Percentiles rank a stretch among this genome's conserved stretches.
phyloP scores from a whole-genome alignment of 92 coral and sea anemone genomes.

The Porites divaricata region DNA sequence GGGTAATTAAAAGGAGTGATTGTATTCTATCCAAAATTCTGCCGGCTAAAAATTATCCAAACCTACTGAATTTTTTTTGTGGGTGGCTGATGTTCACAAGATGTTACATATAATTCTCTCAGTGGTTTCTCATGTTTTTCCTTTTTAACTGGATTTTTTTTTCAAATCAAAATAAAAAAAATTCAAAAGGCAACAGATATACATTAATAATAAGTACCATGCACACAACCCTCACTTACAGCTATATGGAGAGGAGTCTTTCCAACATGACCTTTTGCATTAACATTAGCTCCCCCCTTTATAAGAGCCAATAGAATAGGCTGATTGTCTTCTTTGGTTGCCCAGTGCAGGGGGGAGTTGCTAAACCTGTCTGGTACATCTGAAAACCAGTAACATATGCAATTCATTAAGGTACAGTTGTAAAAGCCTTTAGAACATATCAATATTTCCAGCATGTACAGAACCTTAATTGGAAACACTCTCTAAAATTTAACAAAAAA shows the following conservation, averaged over 20 bases:
- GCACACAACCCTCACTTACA: slow-evolving; percentile 50
- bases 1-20: too few relatives aligned
- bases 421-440: too few relatives aligned
- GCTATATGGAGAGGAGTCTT: slow-evolving; percentile 94
- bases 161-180: too few relatives aligned
- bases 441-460: too few relatives aligned
- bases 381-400: slow-evolving; percentile 4
- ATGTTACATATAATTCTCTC: not conserved
- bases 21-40: too few relatives aligned
- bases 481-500: too few relatives aligned
- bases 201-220: too few relatives aligned
- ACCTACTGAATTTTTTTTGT: too few relatives aligned
- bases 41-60: too few relatives aligned
- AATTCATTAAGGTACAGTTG: too few relatives aligned
- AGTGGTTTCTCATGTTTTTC: not conserved
- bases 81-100: not conserved
- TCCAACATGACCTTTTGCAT: slow-evolving; percentile 83
- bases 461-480: too few relatives aligned
- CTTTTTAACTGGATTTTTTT: not conserved
- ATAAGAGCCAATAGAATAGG: slow-evolving; percentile 84
- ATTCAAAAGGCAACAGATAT: not conserved
- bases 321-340: slow-evolving; percentile 80
- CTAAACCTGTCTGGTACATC: slow-evolving; percentile 79
- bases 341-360: slow-evolving; percentile 89
- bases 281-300: slow-evolving; percentile 89